Evolutionary conservation across 1,140 invertebrate species (phyloP), one percentile per base, ranked within the genome.

Genomic region (Heliconius melpomene): DNA sequence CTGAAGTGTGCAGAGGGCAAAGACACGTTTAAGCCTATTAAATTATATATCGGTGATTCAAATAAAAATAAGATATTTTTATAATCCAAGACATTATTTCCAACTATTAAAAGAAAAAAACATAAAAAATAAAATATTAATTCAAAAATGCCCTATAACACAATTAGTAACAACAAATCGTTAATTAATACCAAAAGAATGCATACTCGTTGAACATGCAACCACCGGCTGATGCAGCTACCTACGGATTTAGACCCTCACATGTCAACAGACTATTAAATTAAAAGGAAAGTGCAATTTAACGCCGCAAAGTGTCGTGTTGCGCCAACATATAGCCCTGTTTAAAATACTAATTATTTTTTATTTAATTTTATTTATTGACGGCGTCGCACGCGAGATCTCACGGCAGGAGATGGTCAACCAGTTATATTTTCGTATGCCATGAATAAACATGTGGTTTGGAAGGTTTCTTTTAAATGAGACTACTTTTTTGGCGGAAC

Each of bases 291-390:
- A 87, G 84, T 87, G 88, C 88, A 89, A 87, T 87, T 84, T 82
- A 86, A 88, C 88, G 88, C 88, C 86, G 83, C 86, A 81, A 81
- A 85, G 81, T 91, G 87, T 82, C 89, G 89, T 91, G 87, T 86
- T 86, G 85, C 75, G 79, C 78, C 86, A 85, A 89, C 87, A 90
- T 90, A 89, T 89, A 86, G 83, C 82, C 78, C 73, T 79, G 70
- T 83, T 82, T 81, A 86, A 86, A 87, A 87, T 87, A 87, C 87
- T 89, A 90, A 90, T 90, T 91, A 89, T 90, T 90, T 90, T 91
- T 90, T 89, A 88, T 91, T 91, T 88, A 90, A 91, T 92, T 90
- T 91, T 89, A 89, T 91, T 91, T 91, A 90, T 90, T 88, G 87
- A 81, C 83, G 86, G 79, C 82, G 78, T 77, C 80, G 83, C 90